Evolutionary conservation across 2,888 invertebrate genomes (phyloP).

Genomic region (Hyalella azteca): DNA sequence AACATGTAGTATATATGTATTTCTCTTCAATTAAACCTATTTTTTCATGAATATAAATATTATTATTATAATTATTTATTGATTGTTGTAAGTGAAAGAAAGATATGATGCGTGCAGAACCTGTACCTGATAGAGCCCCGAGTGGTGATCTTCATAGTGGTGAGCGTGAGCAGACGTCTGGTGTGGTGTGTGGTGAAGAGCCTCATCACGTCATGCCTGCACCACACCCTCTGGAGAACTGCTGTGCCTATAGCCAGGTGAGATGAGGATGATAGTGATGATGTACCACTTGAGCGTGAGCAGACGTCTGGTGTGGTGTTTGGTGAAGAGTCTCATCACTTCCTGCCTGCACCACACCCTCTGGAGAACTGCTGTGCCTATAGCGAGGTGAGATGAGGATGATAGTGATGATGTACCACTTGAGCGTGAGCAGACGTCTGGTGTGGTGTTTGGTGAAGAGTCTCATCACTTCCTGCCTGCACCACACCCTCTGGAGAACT

Average conservation of each 20-base stretch:
- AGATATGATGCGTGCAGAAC: no score
- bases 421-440: slow-evolving; percentile 80
- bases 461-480: slow-evolving; percentile 60
- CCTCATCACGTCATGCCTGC: slow-evolving; percentile 60
- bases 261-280: not conserved
- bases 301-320: slow-evolving; percentile 75
- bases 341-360: slow-evolving; percentile 48
- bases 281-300: slow-evolving; percentile 81
- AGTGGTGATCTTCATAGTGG: slow-evolving; percentile 81
- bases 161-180: slow-evolving; percentile 80
- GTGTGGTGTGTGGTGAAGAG: slow-evolving; percentile 69
- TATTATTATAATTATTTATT: no score
- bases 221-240: slow-evolving; percentile 50
- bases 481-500: slow-evolving; percentile 50
- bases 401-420: no score
- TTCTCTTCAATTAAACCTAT: no score
- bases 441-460: slow-evolving; percentile 69
- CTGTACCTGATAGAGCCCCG: slow-evolving; percentile 91
- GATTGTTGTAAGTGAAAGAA: no score
- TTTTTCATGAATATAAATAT: no score
- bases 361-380: slow-evolving; percentile 48
- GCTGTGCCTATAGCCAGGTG: slow-evolving; percentile 50
- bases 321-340: slow-evolving; percentile 64
- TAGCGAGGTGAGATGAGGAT: slow-evolving; percentile 45
- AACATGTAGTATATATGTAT: no score